Evolutionary conservation across 2,888 invertebrate genomes (phyloP), one percentile per base, ranked within the genome.

Genomic region (Lacanobia wlatinum): DNA sequence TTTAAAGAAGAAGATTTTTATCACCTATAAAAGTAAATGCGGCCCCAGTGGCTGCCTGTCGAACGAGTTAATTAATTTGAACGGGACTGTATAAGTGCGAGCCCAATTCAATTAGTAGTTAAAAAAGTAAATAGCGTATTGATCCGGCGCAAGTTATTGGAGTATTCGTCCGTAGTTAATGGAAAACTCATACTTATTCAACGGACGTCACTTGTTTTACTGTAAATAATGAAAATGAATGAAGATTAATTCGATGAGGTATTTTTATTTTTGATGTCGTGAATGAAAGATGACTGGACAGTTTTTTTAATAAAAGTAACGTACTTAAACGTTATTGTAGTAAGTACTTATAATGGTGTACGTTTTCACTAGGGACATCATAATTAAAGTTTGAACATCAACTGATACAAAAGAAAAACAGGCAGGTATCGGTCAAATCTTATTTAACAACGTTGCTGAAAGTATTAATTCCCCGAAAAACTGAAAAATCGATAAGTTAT

Each of bases 31-130:
- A 91, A 89, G 79, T 81, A 86, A 89, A 90, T 85, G 87, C 86
- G 82, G 80, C 82, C 66, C 78, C 84, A 84, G 84, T 82, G 86
- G 84, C 82, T 85, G 69, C 86, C 87, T 85, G 87, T 87, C 63
- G 67, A 80, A 80, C 85, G 89, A 88, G 87, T 91, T 92, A 93
- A 94, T 92, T 92, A 90, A 91, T 90, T 91, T 90, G 89, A 91
- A 90, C 91, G 90, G 88, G 90, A 87, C 88, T 86, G 90, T 87
- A 85, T 87, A 89, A 90, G 87, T 88, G 87, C 87, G 87, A 85
- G 87, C 87, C 89, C 90, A 90, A 91, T 92, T 91, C 92, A 93
- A 93, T 94, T 93, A 91, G 90, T 90, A 91, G 87, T 92, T 91
- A 91, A 90, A 90, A 87, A 90, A 90, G 89, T 90, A 89, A 91